Evolutionary conservation across 2,797 vertebrate species (phyloP), one percentile per base, ranked within the genome.

Genomic region (Lithobates pipiens): DNA sequence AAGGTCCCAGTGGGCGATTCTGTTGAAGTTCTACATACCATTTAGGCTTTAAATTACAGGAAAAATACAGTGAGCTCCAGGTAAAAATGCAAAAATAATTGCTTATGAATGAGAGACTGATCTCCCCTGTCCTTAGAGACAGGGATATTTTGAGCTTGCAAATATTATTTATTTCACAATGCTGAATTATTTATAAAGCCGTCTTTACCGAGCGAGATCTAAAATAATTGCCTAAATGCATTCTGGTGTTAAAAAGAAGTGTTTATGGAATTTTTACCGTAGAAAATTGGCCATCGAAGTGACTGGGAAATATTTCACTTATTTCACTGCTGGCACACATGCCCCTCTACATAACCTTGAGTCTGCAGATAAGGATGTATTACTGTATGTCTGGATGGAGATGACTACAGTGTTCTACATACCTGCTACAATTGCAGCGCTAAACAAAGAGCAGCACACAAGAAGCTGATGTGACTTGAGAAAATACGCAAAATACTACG

Each of bases 261-360:
- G 65, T 69, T 78, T 54, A 65, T 61, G 57, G 67, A 67, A 16
- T 50, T 78, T 54, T 78, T 73, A 73, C 23, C 42, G 67, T 46
- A 84, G 77, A 46, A 84, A 84, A 77, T 61, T 71, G 82, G 67
- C 76, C 70, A 85, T 77, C 23, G 32, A 54, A 71, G 46, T 72
- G 67, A 77, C 72, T 21, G 23, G 75, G 32, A 77, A 72, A 77
- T 77, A 84, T 84, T 71, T 84, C 75, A 71, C 75, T 71, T 84
- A 77, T 27, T 77, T 36, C 74, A 76, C 10, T 75, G 70, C 69
- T 61, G 44, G 39, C 36, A 39, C 83, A 74, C 34, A 73, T 80
- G 63, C 80, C 69, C 69, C 77, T 29, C 61, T 67, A 54, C 65
- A 80, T 75, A 80, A 79, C 83, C 83, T 85, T 85, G 83, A 74